phyloP scores from a whole-genome alignment of 2,888 invertebrate genomes.

The Petrolisthes manimaculis region DNA sequence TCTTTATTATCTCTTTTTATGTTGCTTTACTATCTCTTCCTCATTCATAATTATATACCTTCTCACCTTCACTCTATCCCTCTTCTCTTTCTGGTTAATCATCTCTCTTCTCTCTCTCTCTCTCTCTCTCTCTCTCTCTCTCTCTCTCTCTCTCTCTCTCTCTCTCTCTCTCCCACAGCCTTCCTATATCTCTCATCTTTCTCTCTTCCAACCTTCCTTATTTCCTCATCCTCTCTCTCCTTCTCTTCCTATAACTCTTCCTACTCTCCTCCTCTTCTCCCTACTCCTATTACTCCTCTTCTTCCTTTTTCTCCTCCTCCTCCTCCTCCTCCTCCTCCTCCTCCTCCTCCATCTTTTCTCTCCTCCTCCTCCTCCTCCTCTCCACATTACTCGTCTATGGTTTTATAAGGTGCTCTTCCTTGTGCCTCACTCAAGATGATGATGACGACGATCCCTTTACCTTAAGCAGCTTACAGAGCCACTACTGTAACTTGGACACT shows the following conservation, averaged over 20 bases:
- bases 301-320: background rate
- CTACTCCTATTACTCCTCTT: background rate
- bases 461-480: background rate
- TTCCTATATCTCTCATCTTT: background rate
- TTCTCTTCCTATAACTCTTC: slow-evolving; percentile 10
- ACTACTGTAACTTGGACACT: background rate
- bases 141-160: background rate
- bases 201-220: background rate
- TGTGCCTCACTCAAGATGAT: no score
- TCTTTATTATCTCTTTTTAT: no score
- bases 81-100: background rate
- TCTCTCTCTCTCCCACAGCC: background rate
- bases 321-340: background rate
- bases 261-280: background rate
- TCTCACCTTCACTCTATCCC: no score
- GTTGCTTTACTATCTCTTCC: no score
- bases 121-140: background rate
- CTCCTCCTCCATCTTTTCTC: background rate
- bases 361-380: slow-evolving; percentile 18
- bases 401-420: background rate
- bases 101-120: background rate
- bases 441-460: background rate
- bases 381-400: background rate
- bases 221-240: background rate
- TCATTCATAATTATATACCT: no score